Evolutionary conservation across 2,888 invertebrate genomes (phyloP).

Genomic region (Drymonia ruficornis): DNA sequence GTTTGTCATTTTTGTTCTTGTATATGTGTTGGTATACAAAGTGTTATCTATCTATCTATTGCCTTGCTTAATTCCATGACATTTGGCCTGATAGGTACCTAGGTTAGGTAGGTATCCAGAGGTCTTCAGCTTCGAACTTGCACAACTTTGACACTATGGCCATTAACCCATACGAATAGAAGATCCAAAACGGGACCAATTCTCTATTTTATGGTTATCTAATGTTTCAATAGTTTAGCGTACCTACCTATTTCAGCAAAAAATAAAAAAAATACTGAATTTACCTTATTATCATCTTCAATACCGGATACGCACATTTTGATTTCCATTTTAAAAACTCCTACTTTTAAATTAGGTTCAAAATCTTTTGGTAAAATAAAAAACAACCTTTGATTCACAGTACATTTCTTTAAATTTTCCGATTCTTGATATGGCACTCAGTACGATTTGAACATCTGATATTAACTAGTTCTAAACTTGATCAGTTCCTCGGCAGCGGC

Average conservation of each 20-base stretch:
- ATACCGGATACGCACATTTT: slow-evolving; percentile 4
- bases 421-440: neutral
- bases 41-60: no score
- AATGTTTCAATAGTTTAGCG: no score
- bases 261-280: neutral
- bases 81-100: no score
- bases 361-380: neutral
- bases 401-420: neutral
- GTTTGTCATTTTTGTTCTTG: no score
- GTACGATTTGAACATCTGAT: slow-evolving; percentile 15
- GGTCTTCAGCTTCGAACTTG: no score
- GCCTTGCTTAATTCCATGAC: no score
- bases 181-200: no score
- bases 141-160: no score
- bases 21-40: no score
- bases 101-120: no score
- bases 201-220: no score
- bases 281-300: neutral
- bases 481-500: slow-evolving; percentile 11
- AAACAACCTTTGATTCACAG: neutral
- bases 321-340: slow-evolving; percentile 3
- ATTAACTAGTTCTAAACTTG: slow-evolving; percentile 8
- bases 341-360: neutral
- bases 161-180: no score
- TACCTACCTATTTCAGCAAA: neutral